Evolutionary conservation across 2,888 invertebrate genomes (phyloP), one percentile per base, ranked within the genome.

Genomic region (Polymixis lichenea): DNA sequence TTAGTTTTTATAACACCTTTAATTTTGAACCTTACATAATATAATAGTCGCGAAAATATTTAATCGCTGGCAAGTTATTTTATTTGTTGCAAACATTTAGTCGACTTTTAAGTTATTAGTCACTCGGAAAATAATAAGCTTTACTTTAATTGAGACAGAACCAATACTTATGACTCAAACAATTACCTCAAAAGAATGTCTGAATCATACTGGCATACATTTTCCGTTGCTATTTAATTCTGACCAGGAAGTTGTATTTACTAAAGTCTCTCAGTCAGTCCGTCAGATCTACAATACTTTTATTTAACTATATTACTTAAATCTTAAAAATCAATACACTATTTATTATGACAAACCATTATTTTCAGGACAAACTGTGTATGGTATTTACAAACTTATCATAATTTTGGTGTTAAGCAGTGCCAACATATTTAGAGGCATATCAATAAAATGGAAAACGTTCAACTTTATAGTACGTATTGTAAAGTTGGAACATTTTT

Each of bases 401-500:
- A 46, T 38, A 7, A 60, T 43, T 28, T n/a, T 53, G 19, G 8
- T 49, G 19, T 74, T 32, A 38, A 43, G 55, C n/a, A 17, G 8
- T 74, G 6, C 55, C 22, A 22, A 56, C 25, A 51, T 17, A 80
- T 46, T 43, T 38, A 55, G 13, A 70, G 25, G 51, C 25, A 25
- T 55, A 43, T 65, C 61, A 72, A 81, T 72, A 69, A 53, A 75
- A 68, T 60, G 15, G 25, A 28, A 53, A 53, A 68, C 60, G 60
- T 55, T 68, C 25, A 69, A 70, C 13, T 65, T 72, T 58, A 68
- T 66, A 72, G 71, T 60, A 49, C 49, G 60, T 68, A 66, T 75
- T 83, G 71, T 74, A 38, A 73, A 73, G 75, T 62, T 79, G 38
- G 49, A 61, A 66, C 74, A 56, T 75, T 84, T 83, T 87, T 86